phyloP scores from a whole-genome alignment of 2,888 invertebrate species.

The Amphipyra berbera region DNA sequence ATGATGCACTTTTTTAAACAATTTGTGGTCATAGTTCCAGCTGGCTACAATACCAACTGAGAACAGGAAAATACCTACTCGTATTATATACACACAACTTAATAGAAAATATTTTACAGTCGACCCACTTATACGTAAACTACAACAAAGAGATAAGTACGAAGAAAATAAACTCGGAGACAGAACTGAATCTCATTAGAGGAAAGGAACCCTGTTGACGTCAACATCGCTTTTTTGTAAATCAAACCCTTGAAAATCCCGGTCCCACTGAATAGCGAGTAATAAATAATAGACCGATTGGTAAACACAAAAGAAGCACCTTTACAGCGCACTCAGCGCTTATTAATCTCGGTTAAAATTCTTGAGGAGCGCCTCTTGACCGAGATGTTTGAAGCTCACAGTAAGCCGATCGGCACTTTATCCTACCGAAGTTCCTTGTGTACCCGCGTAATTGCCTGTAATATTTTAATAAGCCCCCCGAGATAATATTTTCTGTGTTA shows the following conservation, averaged over 20 bases:
- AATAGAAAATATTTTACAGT: slow-evolving; percentile 23
- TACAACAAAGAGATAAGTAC: slow-evolving; percentile 30
- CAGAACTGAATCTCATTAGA: slow-evolving; percentile 45
- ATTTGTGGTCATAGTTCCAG: slow-evolving; percentile 1
- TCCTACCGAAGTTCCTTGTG: slow-evolving; percentile 19
- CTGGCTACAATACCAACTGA: neutral
- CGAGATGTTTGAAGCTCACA: slow-evolving; percentile 42
- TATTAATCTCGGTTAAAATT: slow-evolving; percentile 53
- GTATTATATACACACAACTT: slow-evolving; percentile 3
- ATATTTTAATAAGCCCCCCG: slow-evolving; percentile 50
- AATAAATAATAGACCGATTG: slow-evolving; percentile 31
- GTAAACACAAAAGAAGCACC: slow-evolving; percentile 31
- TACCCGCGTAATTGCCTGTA: slow-evolving; percentile 47
- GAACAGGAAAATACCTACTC: neutral
- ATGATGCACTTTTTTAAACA: slow-evolving; percentile 2
- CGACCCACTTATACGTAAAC: slow-evolving; percentile 31
- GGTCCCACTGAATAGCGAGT: slow-evolving; percentile 11
- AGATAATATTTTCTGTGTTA: slow-evolving; percentile 45
- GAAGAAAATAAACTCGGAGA: slow-evolving; percentile 41
- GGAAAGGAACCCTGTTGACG: slow-evolving; percentile 24
- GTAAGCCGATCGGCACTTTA: slow-evolving; percentile 48
- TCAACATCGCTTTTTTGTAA: slow-evolving; percentile 34
- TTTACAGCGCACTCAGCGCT: slow-evolving; percentile 33
- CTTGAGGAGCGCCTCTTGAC: slow-evolving; percentile 42
- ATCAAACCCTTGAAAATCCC: slow-evolving; percentile 30